Evolutionary conservation across 2,797 vertebrate genomes (phyloP).

Genomic region (Bovichtus variegatus): DNA sequence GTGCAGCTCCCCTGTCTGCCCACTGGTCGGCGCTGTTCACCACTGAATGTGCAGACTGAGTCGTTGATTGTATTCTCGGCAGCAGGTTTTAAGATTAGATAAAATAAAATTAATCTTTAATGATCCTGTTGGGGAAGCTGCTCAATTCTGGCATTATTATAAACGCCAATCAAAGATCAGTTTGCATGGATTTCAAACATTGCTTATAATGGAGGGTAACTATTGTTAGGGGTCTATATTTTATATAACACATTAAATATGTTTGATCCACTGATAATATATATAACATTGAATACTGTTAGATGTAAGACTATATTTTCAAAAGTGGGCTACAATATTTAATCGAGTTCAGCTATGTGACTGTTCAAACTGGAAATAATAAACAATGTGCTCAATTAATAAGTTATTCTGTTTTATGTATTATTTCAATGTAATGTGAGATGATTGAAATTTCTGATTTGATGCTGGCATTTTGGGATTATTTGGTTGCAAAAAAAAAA

Average conservation of each 20-base stretch:
- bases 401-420: neutral
- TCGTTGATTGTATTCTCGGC: neutral
- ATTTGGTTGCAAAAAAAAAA: neutral
- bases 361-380: slow-evolving; percentile 4
- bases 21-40: slow-evolving; percentile 82
- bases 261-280: neutral
- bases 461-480: neutral
- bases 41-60: slow-evolving; percentile 50
- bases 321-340: neutral
- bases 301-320: neutral
- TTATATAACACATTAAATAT: neutral
- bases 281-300: neutral
- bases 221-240: neutral
- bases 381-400: neutral
- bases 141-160: neutral
- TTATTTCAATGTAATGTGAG: neutral
- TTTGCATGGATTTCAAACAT: neutral
- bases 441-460: neutral
- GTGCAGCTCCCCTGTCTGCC: slow-evolving; percentile 4
- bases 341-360: neutral
- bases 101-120: slow-evolving; percentile 29
- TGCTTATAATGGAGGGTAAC: neutral
- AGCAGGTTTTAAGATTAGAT: slow-evolving; percentile 24
- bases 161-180: slow-evolving; percentile 1
- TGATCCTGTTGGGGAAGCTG: neutral